Evolutionary conservation across 2,888 invertebrate species (phyloP).

Genomic region (Trachelus tabidus): DNA sequence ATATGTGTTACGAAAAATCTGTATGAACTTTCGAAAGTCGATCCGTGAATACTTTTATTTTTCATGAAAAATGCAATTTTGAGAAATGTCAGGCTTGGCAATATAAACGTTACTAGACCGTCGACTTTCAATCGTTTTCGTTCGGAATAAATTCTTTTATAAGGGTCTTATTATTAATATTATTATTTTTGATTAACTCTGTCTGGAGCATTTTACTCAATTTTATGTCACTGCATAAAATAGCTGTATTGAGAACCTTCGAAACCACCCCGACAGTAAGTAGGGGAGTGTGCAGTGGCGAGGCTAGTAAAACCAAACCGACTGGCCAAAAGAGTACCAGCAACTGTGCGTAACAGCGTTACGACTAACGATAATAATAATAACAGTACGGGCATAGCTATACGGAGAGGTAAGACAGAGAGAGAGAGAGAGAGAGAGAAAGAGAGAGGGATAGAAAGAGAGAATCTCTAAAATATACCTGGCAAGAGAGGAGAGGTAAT

Average conservation of each 20-base stretch:
- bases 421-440: background rate
- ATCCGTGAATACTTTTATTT: too few species aligned
- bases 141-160: too few species aligned
- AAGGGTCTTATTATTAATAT: too few species aligned
- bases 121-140: fast-evolving
- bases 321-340: constrained; percentile 28
- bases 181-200: too few species aligned
- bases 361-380: constrained; percentile 30
- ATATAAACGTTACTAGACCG: background rate
- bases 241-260: background rate
- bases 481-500: constrained; percentile 33
- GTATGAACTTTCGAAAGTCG: too few species aligned
- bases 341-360: constrained; percentile 21
- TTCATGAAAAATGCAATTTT: too few species aligned
- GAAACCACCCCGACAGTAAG: background rate
- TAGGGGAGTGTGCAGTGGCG: constrained; percentile 10
- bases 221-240: too few species aligned
- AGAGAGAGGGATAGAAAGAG: background rate
- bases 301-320: constrained; percentile 24
- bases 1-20: too few species aligned
- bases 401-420: background rate
- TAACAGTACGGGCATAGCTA: constrained; percentile 12
- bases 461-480: constrained; percentile 10
- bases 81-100: background rate
- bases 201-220: too few species aligned